Percentiles rank a stretch among this genome's conserved stretches.
phyloP scores from a whole-genome alignment of 1,140 invertebrate species.

The Drepana arcuata region DNA sequence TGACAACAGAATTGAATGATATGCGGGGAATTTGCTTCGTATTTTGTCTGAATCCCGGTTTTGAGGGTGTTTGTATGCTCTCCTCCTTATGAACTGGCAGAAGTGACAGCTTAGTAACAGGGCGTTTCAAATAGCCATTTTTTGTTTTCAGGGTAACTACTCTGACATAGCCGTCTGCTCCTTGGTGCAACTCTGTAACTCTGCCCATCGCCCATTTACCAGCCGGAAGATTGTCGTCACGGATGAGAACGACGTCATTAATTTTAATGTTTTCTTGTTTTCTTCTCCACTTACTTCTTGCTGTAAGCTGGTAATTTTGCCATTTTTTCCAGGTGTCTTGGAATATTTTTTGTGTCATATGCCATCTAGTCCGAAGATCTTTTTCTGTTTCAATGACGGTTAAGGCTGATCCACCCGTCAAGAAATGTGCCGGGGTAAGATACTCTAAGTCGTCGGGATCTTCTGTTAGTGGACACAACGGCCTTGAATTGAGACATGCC shows the following conservation, averaged over 20 bases:
- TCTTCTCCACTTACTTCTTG: background rate
- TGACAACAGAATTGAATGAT: background rate
- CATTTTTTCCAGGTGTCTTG: background rate
- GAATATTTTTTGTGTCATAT: background rate
- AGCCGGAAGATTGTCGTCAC: background rate
- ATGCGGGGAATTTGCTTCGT: no score
- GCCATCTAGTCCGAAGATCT: background rate
- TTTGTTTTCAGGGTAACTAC: background rate
- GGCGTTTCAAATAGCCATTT: slow-evolving; percentile 1
- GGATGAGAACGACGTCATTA: background rate
- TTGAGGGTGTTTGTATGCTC: background rate
- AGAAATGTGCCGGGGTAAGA: background rate
- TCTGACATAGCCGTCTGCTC: background rate
- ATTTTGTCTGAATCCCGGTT: background rate
- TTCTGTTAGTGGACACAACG: background rate
- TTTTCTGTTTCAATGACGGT: background rate
- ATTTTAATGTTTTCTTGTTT: background rate
- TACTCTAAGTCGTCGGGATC: background rate
- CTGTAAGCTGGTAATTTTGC: background rate
- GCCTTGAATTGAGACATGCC: background rate
- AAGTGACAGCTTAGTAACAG: slow-evolving; percentile 1
- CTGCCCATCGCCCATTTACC: background rate
- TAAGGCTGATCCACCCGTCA: background rate
- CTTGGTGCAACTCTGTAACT: background rate
- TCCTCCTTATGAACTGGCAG: background rate